Base-by-base conservation (phyloP, 2,797 vertebrate genomes). In the Ciconia nigra region DNA sequence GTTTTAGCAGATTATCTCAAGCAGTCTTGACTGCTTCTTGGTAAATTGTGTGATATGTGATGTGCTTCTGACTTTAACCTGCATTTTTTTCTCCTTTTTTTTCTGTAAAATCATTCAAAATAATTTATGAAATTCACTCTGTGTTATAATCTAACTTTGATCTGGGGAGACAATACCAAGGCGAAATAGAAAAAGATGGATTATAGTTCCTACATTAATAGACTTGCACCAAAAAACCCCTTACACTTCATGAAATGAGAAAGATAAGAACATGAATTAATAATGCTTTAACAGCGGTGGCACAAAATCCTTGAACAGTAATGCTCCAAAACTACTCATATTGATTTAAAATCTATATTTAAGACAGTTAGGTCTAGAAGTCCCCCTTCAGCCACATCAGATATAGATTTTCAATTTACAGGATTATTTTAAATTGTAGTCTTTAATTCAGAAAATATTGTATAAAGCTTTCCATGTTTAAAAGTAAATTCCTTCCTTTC, bases 241-340 rank as follows among this genome's bases (percentile, higher is more conserved):
- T 3, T 89, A 71, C 37, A 51, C 77, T 95, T 93, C 85, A 93
- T 94, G 92, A 94, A 95, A 95, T 89, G 70, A 90, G 89, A 95
- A 96, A 90, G 89, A 96, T 96, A 97, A 96, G 91, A 90, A 69
- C 81, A 79, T 95, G 91, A 96, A 97, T 96, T 97, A 97, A 97
- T 97, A 95, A 93, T 92, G 42, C 76, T 92, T 95, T 91, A 91
- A 91, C 94, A 93, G 79, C 18, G 8, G 78, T 96, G 91, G 86
- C 94, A 97, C 81, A 96, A 96, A 96, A 96, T 94, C 96, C 93
- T 94, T 95, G 91, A 87, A 83, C 26, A 2, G 47, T 91, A 94
- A 91, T 96, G 89, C 87, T 95, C 74, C 67, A 82, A 95, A 96
- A 93, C 72, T 87, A 81, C 74, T 95, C 89, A 69, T 95, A 96